These are phyloP conservation scores for Apis florea DNA, from an alignment of 1,140 invertebrate species.

Conservation along the genomic window DNA sequence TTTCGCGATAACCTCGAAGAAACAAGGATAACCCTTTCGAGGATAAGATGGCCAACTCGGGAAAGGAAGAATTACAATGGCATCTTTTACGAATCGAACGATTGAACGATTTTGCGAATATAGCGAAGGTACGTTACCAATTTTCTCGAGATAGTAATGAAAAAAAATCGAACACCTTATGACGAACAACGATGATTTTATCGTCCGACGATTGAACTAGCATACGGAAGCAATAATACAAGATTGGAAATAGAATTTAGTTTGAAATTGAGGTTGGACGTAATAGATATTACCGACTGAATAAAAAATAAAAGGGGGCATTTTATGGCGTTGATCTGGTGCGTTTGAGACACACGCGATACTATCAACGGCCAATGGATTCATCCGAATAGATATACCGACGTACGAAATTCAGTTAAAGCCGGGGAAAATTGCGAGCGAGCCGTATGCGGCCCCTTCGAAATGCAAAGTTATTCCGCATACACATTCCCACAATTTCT, in stretches of 20 bases:
- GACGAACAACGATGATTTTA: neutral
- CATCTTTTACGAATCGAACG: neutral
- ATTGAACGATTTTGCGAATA: neutral
- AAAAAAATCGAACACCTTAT: neutral
- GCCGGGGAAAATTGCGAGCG: slow-evolving; percentile 23
- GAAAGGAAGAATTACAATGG: slow-evolving; percentile 24
- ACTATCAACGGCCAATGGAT: slow-evolving; percentile 15
- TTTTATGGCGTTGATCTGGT: neutral
- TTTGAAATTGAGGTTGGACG: too few species aligned
- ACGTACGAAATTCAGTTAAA: slow-evolving; percentile 28
- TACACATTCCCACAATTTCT: slow-evolving; percentile 32
- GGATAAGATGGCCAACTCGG: slow-evolving; percentile 11
- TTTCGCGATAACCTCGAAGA: slow-evolving; percentile 63
- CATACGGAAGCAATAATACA: neutral
- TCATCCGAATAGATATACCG: slow-evolving; percentile 28
- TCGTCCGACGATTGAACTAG: neutral
- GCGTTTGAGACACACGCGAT: neutral
- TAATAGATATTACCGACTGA: neutral
- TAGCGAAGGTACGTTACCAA: neutral
- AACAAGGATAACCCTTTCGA: slow-evolving; percentile 48
- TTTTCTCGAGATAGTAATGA: too few species aligned
- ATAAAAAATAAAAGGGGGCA: neutral
- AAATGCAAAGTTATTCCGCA: slow-evolving; percentile 46
- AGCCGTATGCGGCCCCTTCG: slow-evolving; percentile 28
- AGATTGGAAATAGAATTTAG: too few species aligned